Evolutionary conservation across 1,140 invertebrate genomes (phyloP), one percentile per base, ranked within the genome.

Genomic region (Condylostylus longicornis): DNA sequence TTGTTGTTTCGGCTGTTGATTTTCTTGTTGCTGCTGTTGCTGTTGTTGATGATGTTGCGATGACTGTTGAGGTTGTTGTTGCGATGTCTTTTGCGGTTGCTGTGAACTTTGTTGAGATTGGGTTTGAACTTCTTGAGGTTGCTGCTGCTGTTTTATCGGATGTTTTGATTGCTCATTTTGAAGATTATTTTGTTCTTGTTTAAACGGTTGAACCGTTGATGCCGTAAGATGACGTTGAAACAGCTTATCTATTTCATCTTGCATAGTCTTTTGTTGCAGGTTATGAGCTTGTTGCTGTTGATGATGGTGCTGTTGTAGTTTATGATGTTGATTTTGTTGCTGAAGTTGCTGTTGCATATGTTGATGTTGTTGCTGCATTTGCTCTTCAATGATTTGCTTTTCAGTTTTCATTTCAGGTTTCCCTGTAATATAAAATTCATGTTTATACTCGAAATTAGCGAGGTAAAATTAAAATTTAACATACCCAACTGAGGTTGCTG

Each of bases 321-420:
- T 32, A 19, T 50, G 42, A 25, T 35, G 39, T 22, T 44, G 42
- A 13, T 41, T 21, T 22, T 47, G 31, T 34, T 14, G 43, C 23
- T 37, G 27, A 12, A 39, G 34, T 53, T 42, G 25, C 14, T 41
- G 34, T 53, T 42, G 25, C 14, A 27, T 27, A 8, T 27, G 36
- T 52, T 49, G 28, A 10, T 23, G 21, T 15, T 37, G 12, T 22
- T 37, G 25, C 9, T 49, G 45, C 38, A 50, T 43, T 25, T 48
- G 28, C 9, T 32, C 29, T 2, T 64, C 63, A 48, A 67, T 42
- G 49, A 68, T 65, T 49, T 69, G 64, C 37, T 68, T 61, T 43
- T 69, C 67, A 43, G 65, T 67, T 54, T 68, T 68, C 46, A 69
- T 67, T 42, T 64, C 63, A 41, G n/a, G 20, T 25, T 35, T 21